phyloP scores from a whole-genome alignment of 2,113 vertebrate genomes.

The Rhinogobius similis region DNA sequence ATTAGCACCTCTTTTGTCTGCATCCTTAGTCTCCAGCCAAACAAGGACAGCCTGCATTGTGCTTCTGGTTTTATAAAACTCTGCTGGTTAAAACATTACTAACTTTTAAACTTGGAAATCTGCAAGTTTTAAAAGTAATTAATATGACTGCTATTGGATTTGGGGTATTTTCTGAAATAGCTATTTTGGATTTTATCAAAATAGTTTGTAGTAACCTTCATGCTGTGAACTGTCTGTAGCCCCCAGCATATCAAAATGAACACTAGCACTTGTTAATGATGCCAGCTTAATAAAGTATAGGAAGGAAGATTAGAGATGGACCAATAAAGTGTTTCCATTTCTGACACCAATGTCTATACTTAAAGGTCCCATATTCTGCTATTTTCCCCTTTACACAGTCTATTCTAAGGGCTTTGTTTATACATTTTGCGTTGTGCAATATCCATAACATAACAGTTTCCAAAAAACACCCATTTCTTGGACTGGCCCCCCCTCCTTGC shows the following conservation, averaged over 20 bases:
- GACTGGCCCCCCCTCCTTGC: no score
- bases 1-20: constrained; percentile 51
- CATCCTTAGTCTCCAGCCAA: constrained; percentile 31
- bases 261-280: constrained; percentile 29
- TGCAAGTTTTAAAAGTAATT: constrained; percentile 8
- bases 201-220: not conserved
- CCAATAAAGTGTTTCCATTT: not conserved
- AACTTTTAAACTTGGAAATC: not conserved
- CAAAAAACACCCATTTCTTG: no score
- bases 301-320: not conserved
- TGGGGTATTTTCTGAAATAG: not conserved
- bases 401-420: no score
- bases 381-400: no score
- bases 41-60: constrained; percentile 35
- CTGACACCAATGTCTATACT: not conserved
- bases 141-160: not conserved
- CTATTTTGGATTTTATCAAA: not conserved
- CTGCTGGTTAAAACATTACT: constrained; percentile 11
- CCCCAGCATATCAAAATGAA: not conserved
- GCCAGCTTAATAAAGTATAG: not conserved
- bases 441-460: no score
- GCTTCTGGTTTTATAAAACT: constrained; percentile 32
- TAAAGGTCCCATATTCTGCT: no score
- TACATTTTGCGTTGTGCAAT: no score
- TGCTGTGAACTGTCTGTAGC: not conserved